Percentiles rank a stretch among this genome's conserved stretches.
These are phyloP conservation scores for Hyles euphorbiae DNA, from an alignment of 1,140 invertebrate genomes.

Conservation along the genomic window DNA sequence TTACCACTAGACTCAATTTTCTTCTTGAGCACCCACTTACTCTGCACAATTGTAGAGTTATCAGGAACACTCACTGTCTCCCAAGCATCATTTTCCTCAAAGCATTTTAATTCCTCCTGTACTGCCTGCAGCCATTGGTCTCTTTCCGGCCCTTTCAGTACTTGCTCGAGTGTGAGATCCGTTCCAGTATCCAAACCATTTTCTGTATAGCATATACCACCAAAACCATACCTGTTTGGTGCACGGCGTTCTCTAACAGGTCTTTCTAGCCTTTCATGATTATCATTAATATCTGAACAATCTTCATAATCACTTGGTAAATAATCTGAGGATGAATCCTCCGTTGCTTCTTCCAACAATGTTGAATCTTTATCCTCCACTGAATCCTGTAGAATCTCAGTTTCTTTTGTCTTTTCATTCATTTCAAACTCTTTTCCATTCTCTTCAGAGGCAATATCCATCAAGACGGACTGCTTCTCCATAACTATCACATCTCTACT, in stretches of 20 bases:
- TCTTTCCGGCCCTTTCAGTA: conserved; percentile 10
- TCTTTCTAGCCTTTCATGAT: too few relatives aligned
- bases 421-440: conserved; percentile 11
- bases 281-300: too few relatives aligned
- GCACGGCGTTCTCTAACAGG: too few relatives aligned
- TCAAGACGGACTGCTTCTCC: conserved; percentile 18
- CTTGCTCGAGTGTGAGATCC: conserved; percentile 1
- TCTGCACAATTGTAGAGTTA: not conserved
- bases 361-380: too few relatives aligned
- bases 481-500: conserved; percentile 26
- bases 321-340: too few relatives aligned
- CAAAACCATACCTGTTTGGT: too few relatives aligned
- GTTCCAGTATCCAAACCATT: conserved; percentile 10
- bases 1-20: not conserved
- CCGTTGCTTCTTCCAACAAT: too few relatives aligned
- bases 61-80: conserved; percentile 14
- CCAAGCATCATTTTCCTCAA: conserved; percentile 17
- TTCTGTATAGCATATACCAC: too few relatives aligned
- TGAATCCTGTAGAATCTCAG: too few relatives aligned
- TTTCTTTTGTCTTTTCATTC: too few relatives aligned
- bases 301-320: too few relatives aligned
- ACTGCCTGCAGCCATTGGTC: conserved; percentile 19
- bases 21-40: not conserved
- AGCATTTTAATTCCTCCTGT: conserved; percentile 14
- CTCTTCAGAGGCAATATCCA: conserved; percentile 11